These are phyloP conservation scores for Cydia amplana DNA, from an alignment of 1,140 invertebrate genomes.

Conservation along the genomic window DNA sequence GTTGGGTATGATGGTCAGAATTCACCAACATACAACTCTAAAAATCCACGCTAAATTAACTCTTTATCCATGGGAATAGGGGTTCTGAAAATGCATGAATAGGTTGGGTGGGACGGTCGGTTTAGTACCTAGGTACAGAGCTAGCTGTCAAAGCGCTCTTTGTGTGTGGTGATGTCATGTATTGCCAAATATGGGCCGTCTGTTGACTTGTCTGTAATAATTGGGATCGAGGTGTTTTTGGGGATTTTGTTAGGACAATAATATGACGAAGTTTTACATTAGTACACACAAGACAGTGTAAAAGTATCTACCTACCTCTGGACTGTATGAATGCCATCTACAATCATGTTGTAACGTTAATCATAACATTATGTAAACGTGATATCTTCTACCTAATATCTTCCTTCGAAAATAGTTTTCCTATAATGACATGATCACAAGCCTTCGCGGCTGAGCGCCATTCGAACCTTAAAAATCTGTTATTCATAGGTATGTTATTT, in stretches of 20 bases:
- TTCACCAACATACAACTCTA: too few relatives aligned
- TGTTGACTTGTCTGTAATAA: background rate
- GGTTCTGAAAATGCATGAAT: background rate
- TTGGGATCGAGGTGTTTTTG: background rate
- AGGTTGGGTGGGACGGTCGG: background rate
- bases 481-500: too few relatives aligned
- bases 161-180: conserved; percentile 4
- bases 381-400: too few relatives aligned
- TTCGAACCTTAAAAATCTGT: too few relatives aligned
- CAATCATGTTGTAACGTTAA: too few relatives aligned
- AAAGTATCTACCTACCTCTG: background rate
- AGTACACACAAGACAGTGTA: too few relatives aligned
- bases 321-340: too few relatives aligned
- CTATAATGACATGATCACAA: background rate
- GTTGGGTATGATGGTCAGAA: background rate
- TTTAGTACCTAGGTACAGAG: conserved; percentile 6
- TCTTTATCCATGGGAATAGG: background rate
- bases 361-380: too few relatives aligned
- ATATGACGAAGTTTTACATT: too few relatives aligned
- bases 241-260: background rate
- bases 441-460: background rate
- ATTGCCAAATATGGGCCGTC: conserved; percentile 9
- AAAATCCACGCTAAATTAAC: background rate
- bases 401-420: background rate
- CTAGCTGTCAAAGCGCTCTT: conserved; percentile 1